These are phyloP conservation scores for Nebria ingens DNA, from an alignment of 1,140 invertebrate species.

Conservation along the genomic window DNA sequence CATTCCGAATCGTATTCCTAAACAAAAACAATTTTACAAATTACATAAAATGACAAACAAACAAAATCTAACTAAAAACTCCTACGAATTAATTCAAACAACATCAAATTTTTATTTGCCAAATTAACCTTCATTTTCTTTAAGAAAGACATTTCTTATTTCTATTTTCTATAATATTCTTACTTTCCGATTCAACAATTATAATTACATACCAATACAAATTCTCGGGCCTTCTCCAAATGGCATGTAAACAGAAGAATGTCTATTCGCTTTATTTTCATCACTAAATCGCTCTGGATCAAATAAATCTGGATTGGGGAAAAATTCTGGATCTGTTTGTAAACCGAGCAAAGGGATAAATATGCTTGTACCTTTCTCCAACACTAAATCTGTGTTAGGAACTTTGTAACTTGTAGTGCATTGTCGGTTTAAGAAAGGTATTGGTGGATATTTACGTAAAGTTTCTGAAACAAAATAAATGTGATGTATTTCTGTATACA, in stretches of 20 bases:
- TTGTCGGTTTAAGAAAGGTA: conserved; percentile 39
- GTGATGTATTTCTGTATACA: too few species aligned
- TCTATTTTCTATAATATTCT: too few species aligned
- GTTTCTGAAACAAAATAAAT: too few species aligned
- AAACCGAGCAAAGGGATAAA: conserved; percentile 39
- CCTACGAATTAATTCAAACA: too few species aligned
- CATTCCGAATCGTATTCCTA: conserved; percentile 33
- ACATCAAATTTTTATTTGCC: too few species aligned
- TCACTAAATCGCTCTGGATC: conserved; percentile 55
- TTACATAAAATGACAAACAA: conserved; percentile 15
- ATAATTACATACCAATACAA: conserved; percentile 49
- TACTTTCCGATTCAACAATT: too few species aligned
- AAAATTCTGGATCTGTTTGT: conserved; percentile 44
- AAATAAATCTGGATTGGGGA: conserved; percentile 51
- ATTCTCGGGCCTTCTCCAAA: conserved; percentile 61
- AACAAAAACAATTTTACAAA: conserved; percentile 16
- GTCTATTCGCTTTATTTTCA: conserved; percentile 33
- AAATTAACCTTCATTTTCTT: too few species aligned
- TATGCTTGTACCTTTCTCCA: conserved; percentile 38
- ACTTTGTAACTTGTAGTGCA: conserved; percentile 38
- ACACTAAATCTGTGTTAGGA: conserved; percentile 35
- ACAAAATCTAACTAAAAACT: not conserved
- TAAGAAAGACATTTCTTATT: too few species aligned
- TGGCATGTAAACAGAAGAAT: conserved; percentile 44
- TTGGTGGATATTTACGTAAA: conserved; percentile 46